Evolutionary conservation across 2,113 vertebrate species (phyloP).

Genomic region (Helogale parvula): DNA sequence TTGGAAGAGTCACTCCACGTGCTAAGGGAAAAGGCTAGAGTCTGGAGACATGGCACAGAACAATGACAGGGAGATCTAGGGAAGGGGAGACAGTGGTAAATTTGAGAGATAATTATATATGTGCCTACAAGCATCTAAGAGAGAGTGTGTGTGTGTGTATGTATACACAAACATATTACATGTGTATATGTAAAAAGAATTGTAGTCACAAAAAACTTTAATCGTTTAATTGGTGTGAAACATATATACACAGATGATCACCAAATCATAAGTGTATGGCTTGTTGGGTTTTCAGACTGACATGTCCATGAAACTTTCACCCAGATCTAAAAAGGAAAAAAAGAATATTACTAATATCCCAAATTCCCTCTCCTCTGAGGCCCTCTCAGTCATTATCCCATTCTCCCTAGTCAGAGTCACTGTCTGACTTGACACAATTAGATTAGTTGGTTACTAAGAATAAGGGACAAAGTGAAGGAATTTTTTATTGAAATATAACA

Average conservation of each 20-base stretch:
- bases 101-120: background rate
- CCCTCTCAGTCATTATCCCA: background rate
- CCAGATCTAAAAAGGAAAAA: background rate
- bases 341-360: background rate
- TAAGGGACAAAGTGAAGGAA: background rate
- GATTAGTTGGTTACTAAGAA: background rate
- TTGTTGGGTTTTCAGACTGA: constrained; percentile 18
- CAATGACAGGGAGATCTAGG: background rate
- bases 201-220: background rate
- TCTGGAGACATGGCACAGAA: background rate
- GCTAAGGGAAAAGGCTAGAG: background rate
- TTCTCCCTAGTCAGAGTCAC: background rate
- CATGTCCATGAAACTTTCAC: background rate
- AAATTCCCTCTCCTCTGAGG: background rate
- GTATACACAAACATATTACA: background rate
- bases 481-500: background rate
- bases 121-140: background rate
- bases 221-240: background rate
- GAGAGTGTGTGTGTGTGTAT: background rate
- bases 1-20: background rate
- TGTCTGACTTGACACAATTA: background rate
- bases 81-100: background rate
- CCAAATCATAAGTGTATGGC: background rate
- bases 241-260: background rate
- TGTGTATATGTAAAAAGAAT: background rate